A percentile compares a stretch with the other conserved stretches of the same genome.
Evolutionary conservation across 2,797 vertebrate species (phyloP).

Genomic region (Lepus oiostolus): DNA sequence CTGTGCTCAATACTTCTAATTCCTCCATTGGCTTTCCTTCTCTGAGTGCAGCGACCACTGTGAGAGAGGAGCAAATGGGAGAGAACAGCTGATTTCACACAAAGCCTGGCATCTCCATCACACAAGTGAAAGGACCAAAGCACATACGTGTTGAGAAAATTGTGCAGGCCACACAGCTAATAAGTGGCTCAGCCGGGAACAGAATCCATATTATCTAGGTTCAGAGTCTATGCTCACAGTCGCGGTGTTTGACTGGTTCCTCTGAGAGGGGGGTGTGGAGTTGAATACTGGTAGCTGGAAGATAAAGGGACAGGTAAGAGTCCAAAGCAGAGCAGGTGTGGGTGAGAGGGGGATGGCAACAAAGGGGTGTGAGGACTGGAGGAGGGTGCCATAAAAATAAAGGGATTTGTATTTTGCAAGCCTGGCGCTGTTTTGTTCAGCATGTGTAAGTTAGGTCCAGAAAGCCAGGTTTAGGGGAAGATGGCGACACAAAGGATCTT

Average conservation of each 20-base stretch:
- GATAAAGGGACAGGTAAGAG: not conserved
- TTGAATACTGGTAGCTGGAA: not conserved
- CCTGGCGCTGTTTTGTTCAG: not conserved
- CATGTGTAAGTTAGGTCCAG: not conserved
- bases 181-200: not conserved
- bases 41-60: not conserved
- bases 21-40: not conserved
- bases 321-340: not conserved
- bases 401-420: not conserved
- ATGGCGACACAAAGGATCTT: not conserved
- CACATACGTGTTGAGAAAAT: not conserved
- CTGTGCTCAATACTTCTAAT: not conserved
- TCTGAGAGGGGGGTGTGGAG: not conserved
- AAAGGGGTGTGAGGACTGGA: rapidly evolving
- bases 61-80: not conserved
- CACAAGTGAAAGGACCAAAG: not conserved
- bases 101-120: not conserved
- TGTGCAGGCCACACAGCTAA: not conserved
- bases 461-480: not conserved
- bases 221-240: not conserved
- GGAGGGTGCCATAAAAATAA: not conserved
- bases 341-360: rapidly evolving
- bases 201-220: not conserved
- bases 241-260: not conserved
- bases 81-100: not conserved